Conservation (phyloP, 2,888 invertebrate genomes). For the Chaetogeoica ovagalla region DNA sequence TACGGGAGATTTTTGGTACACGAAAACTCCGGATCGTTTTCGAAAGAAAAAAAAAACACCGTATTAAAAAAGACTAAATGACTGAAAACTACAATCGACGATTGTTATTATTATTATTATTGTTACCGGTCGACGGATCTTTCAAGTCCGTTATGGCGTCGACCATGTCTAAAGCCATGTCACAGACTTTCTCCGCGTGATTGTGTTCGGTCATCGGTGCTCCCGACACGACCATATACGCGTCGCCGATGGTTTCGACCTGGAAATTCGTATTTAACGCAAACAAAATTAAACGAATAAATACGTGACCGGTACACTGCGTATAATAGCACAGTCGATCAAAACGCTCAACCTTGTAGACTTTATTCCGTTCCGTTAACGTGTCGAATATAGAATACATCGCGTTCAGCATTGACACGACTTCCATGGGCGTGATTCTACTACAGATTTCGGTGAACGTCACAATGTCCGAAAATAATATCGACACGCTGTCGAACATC, state of each 20-base stretch:
- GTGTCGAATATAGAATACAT: slow-evolving; percentile 98
- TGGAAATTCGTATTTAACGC: slow-evolving; percentile 59
- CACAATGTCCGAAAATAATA: slow-evolving; percentile 96
- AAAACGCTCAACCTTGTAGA: slow-evolving; percentile 80
- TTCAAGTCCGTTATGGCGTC: slow-evolving; percentile 87
- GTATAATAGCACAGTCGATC: neutral
- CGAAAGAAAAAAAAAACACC: too few relatives aligned
- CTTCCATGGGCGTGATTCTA: slow-evolving; percentile 94
- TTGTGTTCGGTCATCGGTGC: slow-evolving; percentile 87
- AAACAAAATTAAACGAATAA: neutral
- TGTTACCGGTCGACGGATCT: slow-evolving; percentile 84
- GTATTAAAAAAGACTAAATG: too few relatives aligned
- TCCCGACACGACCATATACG: slow-evolving; percentile 97
- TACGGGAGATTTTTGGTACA: too few relatives aligned
- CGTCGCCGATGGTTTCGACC: slow-evolving; percentile 98
- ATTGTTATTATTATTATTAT: too few relatives aligned
- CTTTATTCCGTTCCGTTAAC: slow-evolving; percentile 86
- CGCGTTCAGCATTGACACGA: slow-evolving; percentile 94
- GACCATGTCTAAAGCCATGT: slow-evolving; percentile 96
- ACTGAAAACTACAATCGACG: too few relatives aligned
- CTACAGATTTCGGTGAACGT: slow-evolving; percentile 97
- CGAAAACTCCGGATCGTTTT: too few relatives aligned
- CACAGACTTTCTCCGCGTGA: slow-evolving; percentile 89
- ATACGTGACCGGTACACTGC: neutral
- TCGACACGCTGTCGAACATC: slow-evolving; percentile 96